Conservation (phyloP, 2,888 invertebrate species). For the Andrena camellia region DNA sequence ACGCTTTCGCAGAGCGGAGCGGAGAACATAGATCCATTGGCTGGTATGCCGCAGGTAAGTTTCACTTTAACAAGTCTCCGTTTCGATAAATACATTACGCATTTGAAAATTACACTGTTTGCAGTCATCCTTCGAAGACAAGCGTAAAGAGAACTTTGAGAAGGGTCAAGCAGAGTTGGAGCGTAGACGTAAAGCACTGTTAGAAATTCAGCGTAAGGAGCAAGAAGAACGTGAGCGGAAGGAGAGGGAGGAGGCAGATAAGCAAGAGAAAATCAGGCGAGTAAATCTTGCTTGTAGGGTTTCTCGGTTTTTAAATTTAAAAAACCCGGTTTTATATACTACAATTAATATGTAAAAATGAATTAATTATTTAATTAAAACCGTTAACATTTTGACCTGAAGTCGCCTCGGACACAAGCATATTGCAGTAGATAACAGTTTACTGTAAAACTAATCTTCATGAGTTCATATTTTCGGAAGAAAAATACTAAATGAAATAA, state of each 20-base stretch:
- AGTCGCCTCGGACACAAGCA: too few species aligned
- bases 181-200: conserved; percentile 93
- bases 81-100: neutral
- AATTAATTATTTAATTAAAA: too few species aligned
- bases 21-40: conserved; percentile 81
- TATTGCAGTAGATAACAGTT: too few species aligned
- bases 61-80: conserved; percentile 5
- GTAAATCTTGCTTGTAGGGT: neutral
- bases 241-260: conserved; percentile 95
- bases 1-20: conserved; percentile 79
- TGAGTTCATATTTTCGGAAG: too few species aligned
- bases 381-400: too few species aligned
- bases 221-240: conserved; percentile 97
- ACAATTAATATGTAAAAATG: too few species aligned
- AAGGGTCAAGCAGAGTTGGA: conserved; percentile 99
- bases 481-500: too few species aligned
- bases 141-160: conserved; percentile 98
- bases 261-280: conserved; percentile 92
- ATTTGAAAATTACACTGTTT: conserved; percentile 67
- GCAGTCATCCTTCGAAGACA: conserved; percentile 95
- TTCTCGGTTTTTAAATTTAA: too few species aligned
- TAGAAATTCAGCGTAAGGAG: conserved; percentile 96
- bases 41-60: conserved; percentile 83
- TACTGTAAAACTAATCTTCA: too few species aligned
- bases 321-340: too few species aligned